Evolutionary conservation across 2,113 vertebrate species (phyloP).

Genomic region (Chroicocephalus ridibundus): DNA sequence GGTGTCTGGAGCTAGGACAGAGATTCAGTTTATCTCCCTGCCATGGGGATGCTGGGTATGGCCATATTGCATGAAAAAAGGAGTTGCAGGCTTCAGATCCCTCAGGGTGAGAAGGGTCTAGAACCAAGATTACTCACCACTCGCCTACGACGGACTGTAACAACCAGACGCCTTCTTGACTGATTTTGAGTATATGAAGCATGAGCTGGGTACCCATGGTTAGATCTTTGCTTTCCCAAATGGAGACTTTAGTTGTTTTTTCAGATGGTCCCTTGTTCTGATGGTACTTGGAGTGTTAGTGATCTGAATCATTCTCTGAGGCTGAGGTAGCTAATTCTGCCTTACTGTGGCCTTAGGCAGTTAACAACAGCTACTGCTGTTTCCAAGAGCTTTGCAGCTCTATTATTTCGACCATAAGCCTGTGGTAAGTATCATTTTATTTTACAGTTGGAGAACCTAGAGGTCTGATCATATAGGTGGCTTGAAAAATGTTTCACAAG

Average conservation of each 20-base stretch:
- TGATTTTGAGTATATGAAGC: background rate
- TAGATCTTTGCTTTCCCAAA: background rate
- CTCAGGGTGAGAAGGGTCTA: background rate
- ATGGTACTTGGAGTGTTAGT: background rate
- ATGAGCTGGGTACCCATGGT: background rate
- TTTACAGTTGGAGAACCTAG: background rate
- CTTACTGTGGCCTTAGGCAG: background rate
- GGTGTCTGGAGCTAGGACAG: background rate
- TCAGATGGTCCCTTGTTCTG: background rate
- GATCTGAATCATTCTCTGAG: background rate
- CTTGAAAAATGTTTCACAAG: background rate
- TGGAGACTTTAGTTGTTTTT: background rate
- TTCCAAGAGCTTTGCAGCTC: background rate
- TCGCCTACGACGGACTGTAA: rapidly evolving
- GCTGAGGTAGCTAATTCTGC: background rate
- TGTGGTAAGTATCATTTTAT: background rate
- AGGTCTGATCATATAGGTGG: background rate
- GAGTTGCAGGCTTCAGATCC: background rate
- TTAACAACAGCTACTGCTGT: background rate
- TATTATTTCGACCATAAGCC: background rate
- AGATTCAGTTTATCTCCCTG: background rate
- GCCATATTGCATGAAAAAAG: background rate
- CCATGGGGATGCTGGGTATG: background rate
- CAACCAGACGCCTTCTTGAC: background rate
- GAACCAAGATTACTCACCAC: background rate